Percentiles rank a stretch among this genome's conserved stretches.
Evolutionary conservation across 1,140 invertebrate genomes (phyloP).

Genomic region (Geopemphigus sp.): DNA sequence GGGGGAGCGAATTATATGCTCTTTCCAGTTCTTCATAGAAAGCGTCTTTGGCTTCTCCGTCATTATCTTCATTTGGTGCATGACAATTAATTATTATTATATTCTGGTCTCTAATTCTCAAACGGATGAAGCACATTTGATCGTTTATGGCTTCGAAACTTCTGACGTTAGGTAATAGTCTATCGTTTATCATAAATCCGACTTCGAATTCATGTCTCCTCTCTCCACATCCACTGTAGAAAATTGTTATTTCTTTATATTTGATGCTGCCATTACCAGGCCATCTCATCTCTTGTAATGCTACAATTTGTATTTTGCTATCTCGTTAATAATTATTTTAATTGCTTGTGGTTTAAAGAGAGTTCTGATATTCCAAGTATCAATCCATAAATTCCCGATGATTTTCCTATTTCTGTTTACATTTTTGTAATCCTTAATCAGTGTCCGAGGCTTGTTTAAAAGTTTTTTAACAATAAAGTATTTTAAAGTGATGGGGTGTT

Average conservation of each 20-base stretch:
- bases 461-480: too few species aligned
- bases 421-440: too few species aligned
- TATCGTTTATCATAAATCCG: not conserved
- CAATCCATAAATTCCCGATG: not conserved
- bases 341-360: constrained; percentile 28
- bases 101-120: not conserved
- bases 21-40: not conserved
- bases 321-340: constrained; percentile 45
- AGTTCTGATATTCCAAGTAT: constrained; percentile 51
- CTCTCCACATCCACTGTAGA: constrained; percentile 17
- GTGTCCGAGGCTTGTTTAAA: too few species aligned
- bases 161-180: not conserved
- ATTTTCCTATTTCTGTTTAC: too few species aligned
- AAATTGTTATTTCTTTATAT: constrained; percentile 16
- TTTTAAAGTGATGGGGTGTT: too few species aligned
- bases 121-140: not conserved
- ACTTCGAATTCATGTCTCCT: too few species aligned
- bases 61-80: not conserved
- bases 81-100: too few species aligned
- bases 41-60: not conserved
- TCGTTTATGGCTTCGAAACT: not conserved
- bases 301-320: constrained; percentile 51
- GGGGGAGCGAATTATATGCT: not conserved
- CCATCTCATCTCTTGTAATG: constrained; percentile 51
- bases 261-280: constrained; percentile 34